Conservation (phyloP, 2,113 vertebrate genomes). For the Etheostoma spectabile region DNA sequence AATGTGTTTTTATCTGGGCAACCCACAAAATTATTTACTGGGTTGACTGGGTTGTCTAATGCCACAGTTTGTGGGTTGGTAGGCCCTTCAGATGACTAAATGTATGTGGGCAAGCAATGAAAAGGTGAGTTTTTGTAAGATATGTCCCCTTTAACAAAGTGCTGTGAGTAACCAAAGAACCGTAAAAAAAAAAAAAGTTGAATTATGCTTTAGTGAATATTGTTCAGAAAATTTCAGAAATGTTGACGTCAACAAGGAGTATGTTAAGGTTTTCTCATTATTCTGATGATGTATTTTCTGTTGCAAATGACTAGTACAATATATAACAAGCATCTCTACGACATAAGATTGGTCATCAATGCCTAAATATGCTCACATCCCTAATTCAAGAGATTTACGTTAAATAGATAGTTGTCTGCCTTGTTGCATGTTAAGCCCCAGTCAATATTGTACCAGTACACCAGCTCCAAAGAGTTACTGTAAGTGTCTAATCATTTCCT, state of each 20-base stretch:
- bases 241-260: no score
- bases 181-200: neutral
- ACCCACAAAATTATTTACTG: no score
- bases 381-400: neutral
- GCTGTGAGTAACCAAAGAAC: neutral
- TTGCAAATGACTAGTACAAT: neutral
- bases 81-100: no score
- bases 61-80: no score
- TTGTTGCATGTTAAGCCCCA: neutral
- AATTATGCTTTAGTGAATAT: neutral
- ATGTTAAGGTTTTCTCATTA: neutral
- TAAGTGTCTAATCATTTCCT: slow-evolving; percentile 28
- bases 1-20: no score
- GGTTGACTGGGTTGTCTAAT: no score
- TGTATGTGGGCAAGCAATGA: no score
- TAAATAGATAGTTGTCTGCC: neutral
- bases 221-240: neutral
- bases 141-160: neutral
- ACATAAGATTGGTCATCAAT: neutral
- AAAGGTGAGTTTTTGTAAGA: no score
- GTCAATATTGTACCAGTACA: neutral
- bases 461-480: slow-evolving; percentile 11
- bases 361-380: neutral
- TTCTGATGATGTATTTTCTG: neutral
- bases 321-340: neutral